Conservation (phyloP, 2,113 vertebrate genomes). For the Eulacestoma nigropectus region DNA sequence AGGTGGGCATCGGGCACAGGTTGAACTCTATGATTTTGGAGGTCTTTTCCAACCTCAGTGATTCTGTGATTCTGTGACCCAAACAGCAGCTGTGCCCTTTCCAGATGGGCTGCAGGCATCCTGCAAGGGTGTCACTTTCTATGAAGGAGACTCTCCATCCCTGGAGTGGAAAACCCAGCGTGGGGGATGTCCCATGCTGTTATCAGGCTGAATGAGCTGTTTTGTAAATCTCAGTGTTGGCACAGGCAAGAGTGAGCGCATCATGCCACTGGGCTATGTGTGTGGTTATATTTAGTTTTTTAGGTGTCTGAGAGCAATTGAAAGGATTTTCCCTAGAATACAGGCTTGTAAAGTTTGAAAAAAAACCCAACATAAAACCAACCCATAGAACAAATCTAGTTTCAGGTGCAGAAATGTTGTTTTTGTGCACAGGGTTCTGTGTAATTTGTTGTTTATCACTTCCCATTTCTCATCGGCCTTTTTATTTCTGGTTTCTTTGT, state of each 20-base stretch:
- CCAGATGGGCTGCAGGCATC: not conserved
- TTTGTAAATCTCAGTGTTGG: not conserved
- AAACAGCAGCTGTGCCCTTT: not conserved
- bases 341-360: not conserved
- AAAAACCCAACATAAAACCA: not conserved
- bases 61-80: not conserved
- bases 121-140: not conserved
- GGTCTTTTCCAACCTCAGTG: not conserved
- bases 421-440: not conserved
- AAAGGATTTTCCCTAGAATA: not conserved
- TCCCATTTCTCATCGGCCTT: not conserved
- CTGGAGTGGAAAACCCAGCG: not conserved
- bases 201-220: not conserved
- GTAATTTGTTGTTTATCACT: not conserved
- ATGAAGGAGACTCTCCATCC: not conserved
- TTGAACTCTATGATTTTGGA: fast-evolving
- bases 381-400: not conserved
- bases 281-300: not conserved
- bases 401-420: not conserved
- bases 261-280: not conserved
- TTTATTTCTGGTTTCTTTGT: not conserved
- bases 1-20: fast-evolving
- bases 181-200: not conserved
- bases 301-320: not conserved
- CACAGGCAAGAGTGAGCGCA: not conserved